These are phyloP conservation scores for Motacilla tschutschensis DNA, from an alignment of 2,113 vertebrate species.

Conservation along the genomic window DNA sequence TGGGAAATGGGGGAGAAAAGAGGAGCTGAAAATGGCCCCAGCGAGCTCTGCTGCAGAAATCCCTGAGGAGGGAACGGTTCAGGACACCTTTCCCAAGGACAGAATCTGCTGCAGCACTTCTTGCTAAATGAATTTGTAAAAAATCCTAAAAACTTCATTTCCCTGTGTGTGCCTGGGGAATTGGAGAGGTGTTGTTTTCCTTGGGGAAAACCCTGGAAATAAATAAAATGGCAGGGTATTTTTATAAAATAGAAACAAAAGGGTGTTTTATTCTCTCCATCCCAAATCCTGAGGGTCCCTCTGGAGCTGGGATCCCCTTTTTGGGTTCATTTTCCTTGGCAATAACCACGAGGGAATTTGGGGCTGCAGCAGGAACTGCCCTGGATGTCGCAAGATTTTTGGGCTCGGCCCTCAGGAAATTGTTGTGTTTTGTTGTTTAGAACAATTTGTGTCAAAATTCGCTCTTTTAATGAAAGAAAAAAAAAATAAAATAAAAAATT, in stretches of 20 bases:
- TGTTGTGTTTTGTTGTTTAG: background rate
- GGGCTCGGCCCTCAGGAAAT: background rate
- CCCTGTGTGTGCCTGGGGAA: background rate
- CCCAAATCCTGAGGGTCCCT: background rate
- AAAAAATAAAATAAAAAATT: too few species aligned
- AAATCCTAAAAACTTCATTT: background rate
- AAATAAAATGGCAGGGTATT: background rate
- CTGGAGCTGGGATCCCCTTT: background rate
- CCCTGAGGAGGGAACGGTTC: background rate
- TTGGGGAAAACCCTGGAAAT: background rate
- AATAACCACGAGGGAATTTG: background rate
- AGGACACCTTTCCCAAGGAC: background rate
- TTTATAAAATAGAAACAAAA: background rate
- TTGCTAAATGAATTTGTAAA: background rate
- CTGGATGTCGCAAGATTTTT: background rate
- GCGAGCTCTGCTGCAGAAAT: background rate
- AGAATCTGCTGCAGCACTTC: background rate
- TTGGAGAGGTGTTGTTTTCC: background rate
- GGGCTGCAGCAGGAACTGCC: background rate
- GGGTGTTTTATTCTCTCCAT: rapidly evolving
- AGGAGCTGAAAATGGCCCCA: slow-evolving; percentile 56
- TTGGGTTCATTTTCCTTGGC: background rate
- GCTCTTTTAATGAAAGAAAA: background rate
- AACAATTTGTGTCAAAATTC: background rate
- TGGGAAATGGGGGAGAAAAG: slow-evolving; percentile 58